A percentile compares a stretch with the other conserved stretches of the same genome.
Conservation (phyloP, 2,113 vertebrate genomes). For the Proterorhinus semilunaris region DNA sequence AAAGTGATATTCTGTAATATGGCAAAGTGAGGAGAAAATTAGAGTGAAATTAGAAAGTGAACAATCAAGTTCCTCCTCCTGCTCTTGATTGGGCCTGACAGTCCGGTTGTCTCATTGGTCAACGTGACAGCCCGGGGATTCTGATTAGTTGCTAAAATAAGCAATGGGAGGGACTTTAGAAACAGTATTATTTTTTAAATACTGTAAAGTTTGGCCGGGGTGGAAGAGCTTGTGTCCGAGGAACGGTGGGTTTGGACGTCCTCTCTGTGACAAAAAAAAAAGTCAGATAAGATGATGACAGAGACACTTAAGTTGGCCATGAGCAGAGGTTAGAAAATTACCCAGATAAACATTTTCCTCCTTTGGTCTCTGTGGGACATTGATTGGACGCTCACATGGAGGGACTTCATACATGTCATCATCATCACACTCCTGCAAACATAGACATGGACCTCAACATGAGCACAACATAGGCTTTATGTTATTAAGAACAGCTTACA, state of each 20-base stretch:
- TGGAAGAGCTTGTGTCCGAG: constrained; percentile 59
- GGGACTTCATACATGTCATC: constrained; percentile 76
- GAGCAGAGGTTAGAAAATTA: constrained; percentile 28
- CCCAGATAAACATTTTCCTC: constrained; percentile 76
- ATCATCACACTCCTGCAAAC: constrained; percentile 67
- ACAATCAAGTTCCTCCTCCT: too few species aligned
- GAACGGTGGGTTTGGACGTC: constrained; percentile 27
- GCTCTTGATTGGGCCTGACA: too few species aligned
- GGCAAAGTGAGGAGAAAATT: too few species aligned
- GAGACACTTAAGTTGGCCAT: background rate
- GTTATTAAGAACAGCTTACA: constrained; percentile 55
- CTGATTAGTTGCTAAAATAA: too few species aligned
- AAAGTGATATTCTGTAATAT: too few species aligned
- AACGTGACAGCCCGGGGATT: too few species aligned
- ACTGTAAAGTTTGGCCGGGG: constrained; percentile 54
- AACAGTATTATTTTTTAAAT: constrained; percentile 12
- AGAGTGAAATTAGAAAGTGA: too few species aligned
- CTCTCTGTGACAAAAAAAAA: constrained; percentile 54
- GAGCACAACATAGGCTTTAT: background rate
- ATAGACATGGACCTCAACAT: background rate
- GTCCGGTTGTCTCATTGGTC: too few species aligned
- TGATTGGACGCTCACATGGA: constrained; percentile 69
- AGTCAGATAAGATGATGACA: background rate
- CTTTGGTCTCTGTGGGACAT: constrained; percentile 53
- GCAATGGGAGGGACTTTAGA: too few species aligned